Evolutionary conservation across 2,797 vertebrate genomes (phyloP).

Genomic region (Avahi laniger): DNA sequence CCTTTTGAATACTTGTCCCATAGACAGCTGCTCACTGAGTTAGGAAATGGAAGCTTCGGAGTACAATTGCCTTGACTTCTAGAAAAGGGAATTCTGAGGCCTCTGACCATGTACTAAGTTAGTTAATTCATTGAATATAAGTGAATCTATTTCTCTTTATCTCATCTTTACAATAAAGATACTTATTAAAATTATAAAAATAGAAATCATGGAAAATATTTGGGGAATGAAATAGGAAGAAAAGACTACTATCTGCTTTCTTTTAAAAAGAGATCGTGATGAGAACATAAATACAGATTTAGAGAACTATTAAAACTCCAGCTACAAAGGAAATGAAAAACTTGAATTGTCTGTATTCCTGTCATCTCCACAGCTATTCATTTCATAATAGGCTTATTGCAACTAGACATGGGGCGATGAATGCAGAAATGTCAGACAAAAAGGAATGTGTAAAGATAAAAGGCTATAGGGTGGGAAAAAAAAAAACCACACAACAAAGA

Average conservation of each 20-base stretch:
- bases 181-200: constrained; percentile 56
- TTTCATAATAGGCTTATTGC: constrained; percentile 64
- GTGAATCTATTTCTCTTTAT: constrained; percentile 47
- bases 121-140: not conserved
- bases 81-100: not conserved
- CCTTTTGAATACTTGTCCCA: constrained; percentile 52
- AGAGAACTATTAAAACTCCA: constrained; percentile 51
- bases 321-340: constrained; percentile 63
- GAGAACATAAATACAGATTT: constrained; percentile 61
- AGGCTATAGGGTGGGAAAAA: constrained; percentile 3
- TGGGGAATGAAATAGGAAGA: constrained; percentile 31
- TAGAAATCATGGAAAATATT: constrained; percentile 51
- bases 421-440: constrained; percentile 72
- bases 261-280: constrained; percentile 38
- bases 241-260: constrained; percentile 39
- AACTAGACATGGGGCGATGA: constrained; percentile 57
- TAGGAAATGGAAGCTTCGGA: constrained; percentile 25
- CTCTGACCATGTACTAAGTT: not conserved
- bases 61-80: constrained; percentile 36
- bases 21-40: not conserved
- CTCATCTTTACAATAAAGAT: constrained; percentile 44
- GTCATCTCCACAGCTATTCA: constrained; percentile 45
- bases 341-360: constrained; percentile 52
- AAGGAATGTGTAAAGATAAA: constrained; percentile 58
- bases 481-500: constrained; percentile 60